These are phyloP conservation scores for Plectrocnemia conspersa DNA, from an alignment of 1,140 invertebrate species.

Conservation along the genomic window DNA sequence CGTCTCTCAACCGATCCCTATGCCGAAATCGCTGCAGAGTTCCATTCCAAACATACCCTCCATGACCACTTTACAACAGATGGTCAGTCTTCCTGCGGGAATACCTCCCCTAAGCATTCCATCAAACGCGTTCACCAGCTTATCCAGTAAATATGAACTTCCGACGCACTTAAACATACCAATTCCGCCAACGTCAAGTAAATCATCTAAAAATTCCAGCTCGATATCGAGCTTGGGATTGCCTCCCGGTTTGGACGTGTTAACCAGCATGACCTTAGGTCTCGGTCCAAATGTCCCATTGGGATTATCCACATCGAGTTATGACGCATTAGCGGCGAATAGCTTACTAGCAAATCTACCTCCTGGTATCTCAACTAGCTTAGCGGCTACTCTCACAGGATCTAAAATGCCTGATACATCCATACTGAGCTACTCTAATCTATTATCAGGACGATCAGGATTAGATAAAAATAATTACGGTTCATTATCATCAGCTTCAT, in stretches of 20 bases:
- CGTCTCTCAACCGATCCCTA: conserved; percentile 52
- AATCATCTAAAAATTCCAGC: conserved; percentile 45
- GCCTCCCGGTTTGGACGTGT: conserved; percentile 49
- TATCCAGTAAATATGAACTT: conserved; percentile 49
- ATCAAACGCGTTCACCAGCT: conserved; percentile 42
- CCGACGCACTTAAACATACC: conserved; percentile 47
- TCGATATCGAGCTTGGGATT: conserved; percentile 38
- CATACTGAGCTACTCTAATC: conserved; percentile 44
- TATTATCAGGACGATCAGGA: conserved; percentile 40
- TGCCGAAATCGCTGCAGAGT: conserved; percentile 48
- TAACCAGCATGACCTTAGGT: conserved; percentile 50
- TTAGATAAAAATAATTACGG: conserved; percentile 40
- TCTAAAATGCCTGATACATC: conserved; percentile 45
- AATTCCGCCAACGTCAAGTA: conserved; percentile 44
- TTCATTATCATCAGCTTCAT: conserved; percentile 34
- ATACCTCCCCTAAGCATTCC: conserved; percentile 49
- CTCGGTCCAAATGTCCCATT: conserved; percentile 44
- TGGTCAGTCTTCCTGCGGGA: conserved; percentile 48
- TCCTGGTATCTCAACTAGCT: conserved; percentile 44
- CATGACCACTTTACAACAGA: conserved; percentile 49
- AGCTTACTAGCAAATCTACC: conserved; percentile 46
- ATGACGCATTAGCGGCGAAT: conserved; percentile 44
- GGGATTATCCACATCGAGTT: conserved; percentile 40
- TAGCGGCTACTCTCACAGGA: conserved; percentile 44
- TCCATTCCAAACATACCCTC: conserved; percentile 48